Conservation (phyloP, 2,888 invertebrate species). For the Empis livida region DNA sequence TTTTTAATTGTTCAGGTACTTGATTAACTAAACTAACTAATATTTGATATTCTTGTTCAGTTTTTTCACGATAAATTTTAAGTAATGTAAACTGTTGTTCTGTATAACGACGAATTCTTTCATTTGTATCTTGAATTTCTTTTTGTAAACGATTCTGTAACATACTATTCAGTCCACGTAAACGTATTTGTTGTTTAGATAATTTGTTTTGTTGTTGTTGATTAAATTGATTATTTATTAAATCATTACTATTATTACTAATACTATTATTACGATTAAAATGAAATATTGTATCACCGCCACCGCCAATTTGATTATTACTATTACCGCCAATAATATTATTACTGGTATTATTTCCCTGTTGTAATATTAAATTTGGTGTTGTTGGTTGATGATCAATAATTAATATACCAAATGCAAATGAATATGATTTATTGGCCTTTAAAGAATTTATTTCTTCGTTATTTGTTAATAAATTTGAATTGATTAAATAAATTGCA, state of each 20-base stretch:
- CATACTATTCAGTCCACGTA: constrained; percentile 38
- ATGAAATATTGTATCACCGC: not conserved
- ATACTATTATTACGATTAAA: constrained; percentile 6
- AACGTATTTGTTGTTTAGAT: constrained; percentile 18
- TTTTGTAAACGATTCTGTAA: constrained; percentile 54
- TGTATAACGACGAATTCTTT: constrained; percentile 59
- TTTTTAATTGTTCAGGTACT: constrained; percentile 24
- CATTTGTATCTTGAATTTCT: constrained; percentile 58
- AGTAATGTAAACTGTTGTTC: constrained; percentile 62
- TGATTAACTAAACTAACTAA: constrained; percentile 40
- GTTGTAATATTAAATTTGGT: constrained; percentile 6
- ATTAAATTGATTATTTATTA: constrained; percentile 35
- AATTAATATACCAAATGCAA: constrained; percentile 56
- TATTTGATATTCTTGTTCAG: constrained; percentile 57
- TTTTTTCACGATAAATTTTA: constrained; percentile 58
- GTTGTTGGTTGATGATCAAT: constrained; percentile 20
- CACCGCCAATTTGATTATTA: constrained; percentile 15
- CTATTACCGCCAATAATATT: constrained; percentile 27
- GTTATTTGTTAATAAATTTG: constrained; percentile 35
- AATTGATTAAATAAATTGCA: constrained; percentile 23
- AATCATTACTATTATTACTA: not conserved
- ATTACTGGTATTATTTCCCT: not conserved
- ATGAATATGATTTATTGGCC: constrained; percentile 52
- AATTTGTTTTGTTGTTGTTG: constrained; percentile 38
- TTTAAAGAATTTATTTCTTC: constrained; percentile 48